Evolutionary conservation across 1,140 invertebrate genomes (phyloP).

Genomic region (Zaprionus camerounensis): DNA sequence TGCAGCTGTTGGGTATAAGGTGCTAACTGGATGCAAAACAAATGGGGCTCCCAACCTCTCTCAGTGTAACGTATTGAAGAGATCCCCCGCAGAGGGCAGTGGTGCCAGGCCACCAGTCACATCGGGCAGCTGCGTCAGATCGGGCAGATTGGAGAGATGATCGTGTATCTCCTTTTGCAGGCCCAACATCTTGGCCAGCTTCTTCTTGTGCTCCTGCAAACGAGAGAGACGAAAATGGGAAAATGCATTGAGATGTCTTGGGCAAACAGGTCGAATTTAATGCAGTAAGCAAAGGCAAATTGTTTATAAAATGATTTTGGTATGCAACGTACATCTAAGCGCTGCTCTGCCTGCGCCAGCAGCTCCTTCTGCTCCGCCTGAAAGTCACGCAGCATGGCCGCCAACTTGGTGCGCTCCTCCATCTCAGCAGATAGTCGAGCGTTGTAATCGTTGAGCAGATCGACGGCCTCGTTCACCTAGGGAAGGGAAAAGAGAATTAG

Average conservation of each 20-base stretch:
- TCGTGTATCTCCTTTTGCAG: conserved; percentile 95
- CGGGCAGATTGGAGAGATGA: conserved; percentile 96
- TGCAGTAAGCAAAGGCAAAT: conserved; percentile 6
- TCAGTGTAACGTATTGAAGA: conserved; percentile 89
- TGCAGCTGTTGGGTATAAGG: conserved; percentile 9
- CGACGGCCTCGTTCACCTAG: conserved; percentile 93
- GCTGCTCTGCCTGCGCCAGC: conserved; percentile 92
- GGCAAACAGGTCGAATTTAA: conserved; percentile 21
- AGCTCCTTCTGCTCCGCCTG: conserved; percentile 93
- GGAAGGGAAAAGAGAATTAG: not conserved
- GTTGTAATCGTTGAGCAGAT: conserved; percentile 95
- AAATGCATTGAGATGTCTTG: conserved; percentile 23
- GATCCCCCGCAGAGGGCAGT: conserved; percentile 96
- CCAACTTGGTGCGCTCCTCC: conserved; percentile 93
- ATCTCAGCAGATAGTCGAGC: conserved; percentile 93
- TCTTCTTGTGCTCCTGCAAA: conserved; percentile 93
- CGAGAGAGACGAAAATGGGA: not conserved
- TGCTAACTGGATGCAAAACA: not conserved
- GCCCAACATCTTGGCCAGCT: conserved; percentile 92
- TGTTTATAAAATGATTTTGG: conserved; percentile 16
- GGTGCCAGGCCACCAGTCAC: conserved; percentile 95
- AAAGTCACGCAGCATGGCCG: conserved; percentile 94
- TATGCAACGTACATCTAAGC: conserved; percentile 89
- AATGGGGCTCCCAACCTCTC: not conserved
- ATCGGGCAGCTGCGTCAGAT: conserved; percentile 94